These are phyloP conservation scores for Xyrauchen texanus DNA, from an alignment of 2,113 vertebrate genomes.

Conservation along the genomic window DNA sequence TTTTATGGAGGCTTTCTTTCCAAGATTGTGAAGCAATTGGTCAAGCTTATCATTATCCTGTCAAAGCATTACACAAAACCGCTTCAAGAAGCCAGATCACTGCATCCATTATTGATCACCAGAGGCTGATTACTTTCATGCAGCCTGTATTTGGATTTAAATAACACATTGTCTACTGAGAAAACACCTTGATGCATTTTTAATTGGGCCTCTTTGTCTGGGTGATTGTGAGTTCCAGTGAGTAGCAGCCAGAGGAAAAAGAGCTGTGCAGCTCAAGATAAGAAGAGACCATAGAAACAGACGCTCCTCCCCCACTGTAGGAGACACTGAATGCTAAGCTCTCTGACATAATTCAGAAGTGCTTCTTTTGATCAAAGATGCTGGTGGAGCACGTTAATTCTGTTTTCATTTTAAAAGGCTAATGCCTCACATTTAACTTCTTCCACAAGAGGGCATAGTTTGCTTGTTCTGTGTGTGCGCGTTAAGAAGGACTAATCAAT, in stretches of 20 bases:
- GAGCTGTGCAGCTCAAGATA: conserved; percentile 33
- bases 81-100: conserved; percentile 57
- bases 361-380: conserved; percentile 1
- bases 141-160: conserved; percentile 56
- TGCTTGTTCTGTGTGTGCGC: conserved; percentile 6
- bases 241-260: conserved; percentile 24
- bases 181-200: conserved; percentile 68
- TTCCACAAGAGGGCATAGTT: conserved; percentile 47
- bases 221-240: conserved; percentile 42
- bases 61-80: conserved; percentile 65
- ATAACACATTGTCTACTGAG: conserved; percentile 65
- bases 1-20: conserved; percentile 12
- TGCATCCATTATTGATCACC: conserved; percentile 73
- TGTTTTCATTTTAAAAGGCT: background rate
- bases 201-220: conserved; percentile 63
- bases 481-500: background rate
- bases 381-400: background rate
- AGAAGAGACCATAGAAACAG: conserved; percentile 9
- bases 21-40: conserved; percentile 22
- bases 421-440: background rate
- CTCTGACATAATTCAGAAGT: background rate
- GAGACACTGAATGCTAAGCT: background rate
- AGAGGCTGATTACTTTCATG: conserved; percentile 71
- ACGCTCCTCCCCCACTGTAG: background rate
- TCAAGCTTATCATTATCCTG: conserved; percentile 47